Evolutionary conservation across 2,888 invertebrate species (phyloP).

Genomic region (Tridacna crocea): DNA sequence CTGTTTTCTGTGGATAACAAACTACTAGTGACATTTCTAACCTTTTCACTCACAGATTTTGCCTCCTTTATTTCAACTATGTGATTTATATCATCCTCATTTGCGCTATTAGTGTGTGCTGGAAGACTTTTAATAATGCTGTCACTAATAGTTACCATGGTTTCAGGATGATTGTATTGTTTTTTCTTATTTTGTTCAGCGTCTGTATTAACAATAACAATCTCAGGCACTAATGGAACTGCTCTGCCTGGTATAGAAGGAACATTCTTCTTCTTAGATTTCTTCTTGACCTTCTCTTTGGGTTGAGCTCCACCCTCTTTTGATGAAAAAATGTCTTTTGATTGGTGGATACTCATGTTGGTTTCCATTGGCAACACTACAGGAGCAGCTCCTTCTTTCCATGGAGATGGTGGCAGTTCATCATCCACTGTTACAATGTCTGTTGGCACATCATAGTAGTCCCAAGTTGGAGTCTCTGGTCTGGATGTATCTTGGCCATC

Average conservation of each 20-base stretch:
- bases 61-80: neutral
- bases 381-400: constrained; percentile 57
- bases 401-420: constrained; percentile 35
- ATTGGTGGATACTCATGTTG: constrained; percentile 43
- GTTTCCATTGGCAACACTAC: constrained; percentile 70
- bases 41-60: neutral
- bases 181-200: neutral
- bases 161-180: neutral
- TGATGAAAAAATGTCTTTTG: neutral
- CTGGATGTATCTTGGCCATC: constrained; percentile 58
- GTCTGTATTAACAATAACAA: constrained; percentile 47
- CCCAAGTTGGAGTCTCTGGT: constrained; percentile 77
- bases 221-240: constrained; percentile 58
- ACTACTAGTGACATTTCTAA: neutral
- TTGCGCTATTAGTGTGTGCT: neutral
- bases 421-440: constrained; percentile 44
- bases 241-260: constrained; percentile 58
- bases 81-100: neutral
- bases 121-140: neutral
- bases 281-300: constrained; percentile 39
- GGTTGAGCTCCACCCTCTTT: constrained; percentile 18
- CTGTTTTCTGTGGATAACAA: neutral
- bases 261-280: constrained; percentile 45
- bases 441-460: constrained; percentile 73
- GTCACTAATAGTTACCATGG: neutral